phyloP scores from a whole-genome alignment of 2,797 vertebrate species.

The Pelobates cultripes region DNA sequence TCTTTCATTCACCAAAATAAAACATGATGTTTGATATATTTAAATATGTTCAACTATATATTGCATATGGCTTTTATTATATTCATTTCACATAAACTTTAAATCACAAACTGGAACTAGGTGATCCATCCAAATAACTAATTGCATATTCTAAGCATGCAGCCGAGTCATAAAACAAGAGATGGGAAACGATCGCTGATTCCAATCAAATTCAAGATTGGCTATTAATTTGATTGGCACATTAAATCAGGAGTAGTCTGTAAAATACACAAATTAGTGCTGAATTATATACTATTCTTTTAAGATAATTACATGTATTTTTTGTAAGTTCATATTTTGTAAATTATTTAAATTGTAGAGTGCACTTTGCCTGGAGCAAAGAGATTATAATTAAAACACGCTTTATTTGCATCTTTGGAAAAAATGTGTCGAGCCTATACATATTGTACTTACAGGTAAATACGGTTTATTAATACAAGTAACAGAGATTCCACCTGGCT shows the following conservation, averaged over 20 bases:
- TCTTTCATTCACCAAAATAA: too few species aligned
- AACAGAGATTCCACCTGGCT: conserved; percentile 11
- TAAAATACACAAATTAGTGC: conserved; percentile 55
- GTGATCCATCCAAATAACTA: conserved; percentile 45
- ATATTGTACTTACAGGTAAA: conserved; percentile 48
- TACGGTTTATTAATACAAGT: neutral
- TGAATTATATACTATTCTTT: conserved; percentile 56
- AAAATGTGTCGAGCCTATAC: conserved; percentile 35
- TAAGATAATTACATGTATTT: conserved; percentile 55
- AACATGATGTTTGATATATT: too few species aligned
- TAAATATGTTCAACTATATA: too few species aligned
- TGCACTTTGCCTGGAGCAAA: conserved; percentile 49
- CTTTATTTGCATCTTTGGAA: conserved; percentile 37
- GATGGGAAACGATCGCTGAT: conserved; percentile 55
- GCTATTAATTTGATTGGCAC: conserved; percentile 56
- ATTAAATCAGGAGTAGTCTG: conserved; percentile 57
- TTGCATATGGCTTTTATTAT: neutral
- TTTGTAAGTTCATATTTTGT: conserved; percentile 56
- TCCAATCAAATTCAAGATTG: conserved; percentile 57
- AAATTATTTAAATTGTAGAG: conserved; percentile 57
- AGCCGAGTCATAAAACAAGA: conserved; percentile 53
- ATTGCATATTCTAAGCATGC: conserved; percentile 50
- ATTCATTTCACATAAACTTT: conserved; percentile 7
- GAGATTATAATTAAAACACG: conserved; percentile 52
- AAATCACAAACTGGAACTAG: conserved; percentile 30